Evolutionary conservation across 2,113 vertebrate species (phyloP).

Genomic region (Hipposideros armiger): DNA sequence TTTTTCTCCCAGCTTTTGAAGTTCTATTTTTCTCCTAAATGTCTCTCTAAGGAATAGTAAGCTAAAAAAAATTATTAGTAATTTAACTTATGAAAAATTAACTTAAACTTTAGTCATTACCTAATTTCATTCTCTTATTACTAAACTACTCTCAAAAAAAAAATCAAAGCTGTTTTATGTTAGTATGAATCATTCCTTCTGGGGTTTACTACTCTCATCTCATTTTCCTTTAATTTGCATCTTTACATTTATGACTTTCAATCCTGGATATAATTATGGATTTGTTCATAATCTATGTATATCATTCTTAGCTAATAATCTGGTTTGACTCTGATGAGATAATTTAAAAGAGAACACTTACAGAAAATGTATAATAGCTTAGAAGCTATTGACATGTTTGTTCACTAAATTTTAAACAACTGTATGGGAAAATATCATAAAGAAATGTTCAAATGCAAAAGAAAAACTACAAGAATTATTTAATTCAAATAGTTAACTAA

Average conservation of each 20-base stretch:
- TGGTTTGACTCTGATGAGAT: background rate
- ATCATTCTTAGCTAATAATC: background rate
- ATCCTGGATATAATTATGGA: background rate
- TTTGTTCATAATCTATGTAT: background rate
- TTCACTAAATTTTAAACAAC: background rate
- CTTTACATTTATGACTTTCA: background rate
- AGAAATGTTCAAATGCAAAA: background rate
- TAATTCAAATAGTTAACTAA: background rate
- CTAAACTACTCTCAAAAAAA: background rate
- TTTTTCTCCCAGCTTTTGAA: background rate
- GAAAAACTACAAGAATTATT: conserved; percentile 1
- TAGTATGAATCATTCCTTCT: background rate
- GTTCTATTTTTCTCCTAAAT: background rate
- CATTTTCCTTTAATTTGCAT: background rate
- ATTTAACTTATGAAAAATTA: conserved; percentile 36
- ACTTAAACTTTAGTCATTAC: background rate
- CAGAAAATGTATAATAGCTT: background rate
- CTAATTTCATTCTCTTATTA: conserved; percentile 12
- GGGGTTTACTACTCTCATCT: background rate
- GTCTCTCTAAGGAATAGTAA: background rate
- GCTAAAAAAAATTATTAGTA: background rate
- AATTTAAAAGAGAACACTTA: background rate
- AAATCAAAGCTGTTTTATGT: background rate
- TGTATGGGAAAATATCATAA: background rate
- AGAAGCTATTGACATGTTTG: background rate